phyloP scores from a whole-genome alignment of 92 coral and sea anemone genomes.

The Muricea muricata region DNA sequence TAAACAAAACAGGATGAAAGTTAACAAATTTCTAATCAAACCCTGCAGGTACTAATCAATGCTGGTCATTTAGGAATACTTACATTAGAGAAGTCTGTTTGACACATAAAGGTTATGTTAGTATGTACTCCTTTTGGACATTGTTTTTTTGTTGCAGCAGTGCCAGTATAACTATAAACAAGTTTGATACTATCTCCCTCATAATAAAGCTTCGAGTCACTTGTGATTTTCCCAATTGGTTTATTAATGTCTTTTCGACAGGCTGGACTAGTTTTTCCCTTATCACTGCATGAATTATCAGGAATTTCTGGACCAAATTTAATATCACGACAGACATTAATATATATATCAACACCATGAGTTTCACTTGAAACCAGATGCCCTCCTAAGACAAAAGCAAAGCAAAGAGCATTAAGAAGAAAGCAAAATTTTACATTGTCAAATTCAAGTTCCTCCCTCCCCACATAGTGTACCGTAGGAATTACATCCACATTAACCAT shows the following conservation, averaged over 20 bases:
- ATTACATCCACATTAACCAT: not conserved
- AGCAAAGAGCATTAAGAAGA: not conserved
- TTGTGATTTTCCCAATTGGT: slow-evolving; percentile 34
- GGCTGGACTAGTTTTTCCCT: slow-evolving; percentile 64
- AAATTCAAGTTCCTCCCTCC: not conserved
- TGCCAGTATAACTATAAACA: slow-evolving; percentile 47
- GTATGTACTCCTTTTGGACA: slow-evolving; percentile 59
- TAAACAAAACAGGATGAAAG: too few relatives aligned
- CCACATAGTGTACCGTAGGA: not conserved
- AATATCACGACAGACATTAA: slow-evolving; percentile 92
- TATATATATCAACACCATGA: slow-evolving; percentile 67
- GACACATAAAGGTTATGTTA: slow-evolving; percentile 78
- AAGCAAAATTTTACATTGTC: not conserved
- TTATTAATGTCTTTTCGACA: slow-evolving; percentile 63
- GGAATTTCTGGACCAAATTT: slow-evolving; percentile 48
- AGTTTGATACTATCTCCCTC: slow-evolving; percentile 47
- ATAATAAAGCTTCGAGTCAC: not conserved
- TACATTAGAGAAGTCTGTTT: slow-evolving; percentile 46
- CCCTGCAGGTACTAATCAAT: too few relatives aligned
- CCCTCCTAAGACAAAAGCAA: slow-evolving; percentile 71
- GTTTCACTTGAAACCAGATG: slow-evolving; percentile 77
- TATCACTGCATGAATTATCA: not conserved
- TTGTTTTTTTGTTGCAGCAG: not conserved
- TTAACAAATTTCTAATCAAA: too few relatives aligned
- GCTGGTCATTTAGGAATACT: not conserved